A percentile compares a stretch with the other conserved stretches of the same genome.
These are phyloP conservation scores for Philopotamus ludificatus DNA, from an alignment of 1,140 invertebrate species.

Conservation along the genomic window DNA sequence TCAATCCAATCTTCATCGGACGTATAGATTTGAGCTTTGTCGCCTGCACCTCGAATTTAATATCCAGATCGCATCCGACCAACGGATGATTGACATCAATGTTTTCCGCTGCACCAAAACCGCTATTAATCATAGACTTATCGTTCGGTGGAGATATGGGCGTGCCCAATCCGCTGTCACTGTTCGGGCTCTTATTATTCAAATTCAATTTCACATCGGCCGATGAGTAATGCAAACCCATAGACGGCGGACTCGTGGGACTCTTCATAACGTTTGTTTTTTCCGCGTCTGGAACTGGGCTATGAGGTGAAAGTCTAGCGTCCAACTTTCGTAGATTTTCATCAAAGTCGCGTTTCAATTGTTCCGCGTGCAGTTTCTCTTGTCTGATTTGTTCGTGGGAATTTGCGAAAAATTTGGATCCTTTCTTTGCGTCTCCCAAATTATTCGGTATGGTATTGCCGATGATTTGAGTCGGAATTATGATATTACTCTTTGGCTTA, in stretches of 20 bases:
- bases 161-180: conserved; percentile 48
- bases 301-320: conserved; percentile 44
- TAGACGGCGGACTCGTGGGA: conserved; percentile 46
- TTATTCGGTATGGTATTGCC: conserved; percentile 31
- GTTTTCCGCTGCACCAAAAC: conserved; percentile 46
- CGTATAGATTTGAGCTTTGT: conserved; percentile 53
- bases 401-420: conserved; percentile 62
- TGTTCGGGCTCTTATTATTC: conserved; percentile 28
- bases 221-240: conserved; percentile 47
- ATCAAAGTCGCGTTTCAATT: conserved; percentile 54
- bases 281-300: conserved; percentile 38
- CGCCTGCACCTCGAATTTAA: conserved; percentile 53
- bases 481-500: conserved; percentile 18
- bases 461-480: conserved; percentile 29
- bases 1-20: conserved; percentile 41
- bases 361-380: conserved; percentile 53
- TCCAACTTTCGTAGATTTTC: conserved; percentile 51
- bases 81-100: conserved; percentile 54
- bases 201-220: conserved; percentile 42
- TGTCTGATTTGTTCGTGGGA: conserved; percentile 66
- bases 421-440: conserved; percentile 51
- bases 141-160: conserved; percentile 45
- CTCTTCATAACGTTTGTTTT: conserved; percentile 48
- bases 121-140: conserved; percentile 37
- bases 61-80: conserved; percentile 55